Evolutionary conservation across 1,140 invertebrate species (phyloP).

Genomic region (Cotesia glomerata): DNA sequence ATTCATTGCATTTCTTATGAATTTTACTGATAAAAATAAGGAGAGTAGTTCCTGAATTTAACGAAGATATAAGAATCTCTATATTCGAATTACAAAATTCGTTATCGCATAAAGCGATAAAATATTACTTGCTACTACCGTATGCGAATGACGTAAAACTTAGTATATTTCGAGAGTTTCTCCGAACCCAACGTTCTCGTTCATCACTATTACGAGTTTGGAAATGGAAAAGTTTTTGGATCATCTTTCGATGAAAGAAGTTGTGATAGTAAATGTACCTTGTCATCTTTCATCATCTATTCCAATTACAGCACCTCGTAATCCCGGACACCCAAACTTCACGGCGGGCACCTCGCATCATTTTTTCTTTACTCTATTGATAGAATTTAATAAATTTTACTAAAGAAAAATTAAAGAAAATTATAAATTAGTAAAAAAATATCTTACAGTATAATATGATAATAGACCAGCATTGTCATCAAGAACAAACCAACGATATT

Average conservation of each 20-base stretch:
- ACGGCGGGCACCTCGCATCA: slow-evolving; percentile 93
- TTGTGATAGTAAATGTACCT: slow-evolving; percentile 98
- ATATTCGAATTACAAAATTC: neutral
- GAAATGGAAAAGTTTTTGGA: slow-evolving; percentile 98
- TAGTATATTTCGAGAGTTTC: slow-evolving; percentile 93
- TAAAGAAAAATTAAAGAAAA: neutral
- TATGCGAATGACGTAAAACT: slow-evolving; percentile 79
- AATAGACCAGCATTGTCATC: slow-evolving; percentile 94
- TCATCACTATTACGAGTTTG: slow-evolving; percentile 91
- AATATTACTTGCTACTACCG: slow-evolving; percentile 53
- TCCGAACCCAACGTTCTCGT: slow-evolving; percentile 94
- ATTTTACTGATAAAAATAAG: too few relatives aligned
- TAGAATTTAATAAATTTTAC: slow-evolving; percentile 11
- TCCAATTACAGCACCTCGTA: slow-evolving; percentile 94
- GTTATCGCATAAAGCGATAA: neutral
- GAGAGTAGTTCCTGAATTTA: too few relatives aligned
- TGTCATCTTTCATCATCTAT: slow-evolving; percentile 99
- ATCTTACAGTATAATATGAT: slow-evolving; percentile 95
- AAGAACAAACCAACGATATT: slow-evolving; percentile 98
- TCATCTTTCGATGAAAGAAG: slow-evolving; percentile 72
- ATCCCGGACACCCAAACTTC: slow-evolving; percentile 94
- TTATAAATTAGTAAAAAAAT: slow-evolving; percentile 22
- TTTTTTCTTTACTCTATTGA: slow-evolving; percentile 96
- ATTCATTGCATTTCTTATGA: too few relatives aligned
- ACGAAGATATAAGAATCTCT: neutral